Conservation (phyloP, 2,797 vertebrate species). For the Toxotes lorentzi region DNA sequence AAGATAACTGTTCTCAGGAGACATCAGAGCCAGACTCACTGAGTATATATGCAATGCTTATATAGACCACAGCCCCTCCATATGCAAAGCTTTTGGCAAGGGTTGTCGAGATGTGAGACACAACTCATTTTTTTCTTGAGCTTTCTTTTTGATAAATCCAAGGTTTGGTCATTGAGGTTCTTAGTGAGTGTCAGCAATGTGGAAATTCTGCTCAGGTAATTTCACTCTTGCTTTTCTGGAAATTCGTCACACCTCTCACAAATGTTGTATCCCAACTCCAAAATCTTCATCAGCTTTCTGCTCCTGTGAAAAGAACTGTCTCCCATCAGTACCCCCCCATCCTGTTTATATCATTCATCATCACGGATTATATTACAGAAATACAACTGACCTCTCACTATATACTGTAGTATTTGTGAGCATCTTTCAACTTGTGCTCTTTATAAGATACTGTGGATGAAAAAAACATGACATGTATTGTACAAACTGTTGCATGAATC, state of each 20-base stretch:
- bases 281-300: background rate
- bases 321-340: background rate
- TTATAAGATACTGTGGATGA: background rate
- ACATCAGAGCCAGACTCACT: slow-evolving; percentile 44
- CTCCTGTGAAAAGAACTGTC: background rate
- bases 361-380: background rate
- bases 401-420: background rate
- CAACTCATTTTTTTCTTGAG: slow-evolving; percentile 12
- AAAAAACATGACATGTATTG: background rate
- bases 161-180: background rate
- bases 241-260: background rate
- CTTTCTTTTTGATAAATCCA: slow-evolving; percentile 17
- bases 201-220: background rate
- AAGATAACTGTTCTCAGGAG: slow-evolving; percentile 58
- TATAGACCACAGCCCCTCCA: slow-evolving; percentile 7
- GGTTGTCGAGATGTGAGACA: slow-evolving; percentile 42
- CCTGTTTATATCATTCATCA: background rate
- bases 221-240: background rate
- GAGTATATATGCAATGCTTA: slow-evolving; percentile 32
- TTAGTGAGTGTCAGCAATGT: background rate
- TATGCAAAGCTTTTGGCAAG: slow-evolving; percentile 27
- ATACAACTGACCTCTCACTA: background rate
- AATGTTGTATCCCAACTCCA: background rate
- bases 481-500: background rate
- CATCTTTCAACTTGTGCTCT: background rate